A percentile compares a stretch with the other conserved stretches of the same genome.
phyloP scores from a whole-genome alignment of 2,888 invertebrate species.

The Tetragnatha montana region DNA sequence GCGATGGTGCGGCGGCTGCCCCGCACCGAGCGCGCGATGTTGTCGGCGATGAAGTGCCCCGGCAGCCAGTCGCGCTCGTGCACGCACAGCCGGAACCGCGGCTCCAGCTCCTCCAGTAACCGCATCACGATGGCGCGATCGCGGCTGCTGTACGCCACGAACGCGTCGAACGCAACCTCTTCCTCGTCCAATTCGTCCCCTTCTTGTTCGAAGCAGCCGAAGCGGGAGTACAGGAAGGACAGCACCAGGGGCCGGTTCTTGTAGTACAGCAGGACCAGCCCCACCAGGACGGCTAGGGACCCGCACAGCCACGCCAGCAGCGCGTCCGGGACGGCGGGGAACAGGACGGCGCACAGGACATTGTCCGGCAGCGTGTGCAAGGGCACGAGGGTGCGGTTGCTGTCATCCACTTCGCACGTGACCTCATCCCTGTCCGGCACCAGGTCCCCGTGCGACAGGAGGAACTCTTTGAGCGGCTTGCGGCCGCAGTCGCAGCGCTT shows the following conservation, averaged over 20 bases:
- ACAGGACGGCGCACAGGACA: slow-evolving; percentile 19
- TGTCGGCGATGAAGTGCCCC: slow-evolving; percentile 72
- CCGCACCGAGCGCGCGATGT: slow-evolving; percentile 73
- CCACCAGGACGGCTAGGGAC: slow-evolving; percentile 61
- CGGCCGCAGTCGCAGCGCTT: slow-evolving; percentile 42
- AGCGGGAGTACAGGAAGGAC: slow-evolving; percentile 72
- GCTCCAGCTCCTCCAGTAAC: slow-evolving; percentile 70
- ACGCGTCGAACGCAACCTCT: slow-evolving; percentile 71
- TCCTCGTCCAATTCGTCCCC: slow-evolving; percentile 72
- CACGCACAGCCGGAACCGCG: slow-evolving; percentile 72
- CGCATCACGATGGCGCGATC: slow-evolving; percentile 72
- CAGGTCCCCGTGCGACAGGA: slow-evolving; percentile 13
- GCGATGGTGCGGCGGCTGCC: slow-evolving; percentile 73
- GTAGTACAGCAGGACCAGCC: slow-evolving; percentile 71
- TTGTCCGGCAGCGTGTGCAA: slow-evolving; percentile 35
- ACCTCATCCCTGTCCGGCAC: slow-evolving; percentile 49
- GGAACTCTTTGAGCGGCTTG: slow-evolving; percentile 37
- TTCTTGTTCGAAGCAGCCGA: slow-evolving; percentile 67
- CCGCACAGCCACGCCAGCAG: slow-evolving; percentile 53
- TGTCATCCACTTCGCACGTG: slow-evolving; percentile 55
- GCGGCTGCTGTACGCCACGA: slow-evolving; percentile 72
- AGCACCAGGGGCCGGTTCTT: slow-evolving; percentile 71
- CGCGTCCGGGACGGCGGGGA: background rate
- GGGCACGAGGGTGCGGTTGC: slow-evolving; percentile 38
- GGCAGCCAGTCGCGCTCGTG: slow-evolving; percentile 74